Evolutionary conservation across 2,888 invertebrate species (phyloP).

Genomic region (Noctuana brunneofusca): DNA sequence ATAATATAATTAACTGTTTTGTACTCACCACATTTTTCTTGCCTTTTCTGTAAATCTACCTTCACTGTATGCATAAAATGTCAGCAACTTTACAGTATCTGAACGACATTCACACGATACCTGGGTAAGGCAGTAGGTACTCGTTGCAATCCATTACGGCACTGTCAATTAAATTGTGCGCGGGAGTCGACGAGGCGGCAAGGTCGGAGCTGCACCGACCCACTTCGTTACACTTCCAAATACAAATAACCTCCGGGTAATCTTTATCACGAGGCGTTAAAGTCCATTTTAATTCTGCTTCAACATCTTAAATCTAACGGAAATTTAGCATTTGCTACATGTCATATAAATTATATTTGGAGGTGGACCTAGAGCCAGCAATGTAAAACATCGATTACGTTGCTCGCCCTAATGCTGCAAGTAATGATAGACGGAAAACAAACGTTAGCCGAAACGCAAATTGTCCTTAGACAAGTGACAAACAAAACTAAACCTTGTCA

Average conservation of each 20-base stretch:
- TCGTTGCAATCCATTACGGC: constrained; percentile 65
- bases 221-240: constrained; percentile 43
- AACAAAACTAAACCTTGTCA: constrained; percentile 54
- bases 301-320: constrained; percentile 33
- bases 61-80: constrained; percentile 94
- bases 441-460: constrained; percentile 54
- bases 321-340: constrained; percentile 17
- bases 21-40: constrained; percentile 83
- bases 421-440: constrained; percentile 60
- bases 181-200: constrained; percentile 67
- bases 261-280: constrained; percentile 53
- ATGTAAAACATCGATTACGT: constrained; percentile 50
- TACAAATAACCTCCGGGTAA: constrained; percentile 47
- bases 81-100: constrained; percentile 5
- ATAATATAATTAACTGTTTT: no score
- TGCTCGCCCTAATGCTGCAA: constrained; percentile 12
- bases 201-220: constrained; percentile 67
- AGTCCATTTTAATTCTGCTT: constrained; percentile 41
- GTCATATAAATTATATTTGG: neutral
- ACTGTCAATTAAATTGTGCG: constrained; percentile 66
- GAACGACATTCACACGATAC: constrained; percentile 48
- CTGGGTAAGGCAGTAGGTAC: constrained; percentile 60
- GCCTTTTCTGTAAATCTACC: constrained; percentile 88
- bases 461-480: constrained; percentile 48
- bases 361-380: constrained; percentile 43